Evolutionary conservation across 2,888 invertebrate species (phyloP), one percentile per base, ranked within the genome.

Genomic region (Chaetogeoica ovagalla): DNA sequence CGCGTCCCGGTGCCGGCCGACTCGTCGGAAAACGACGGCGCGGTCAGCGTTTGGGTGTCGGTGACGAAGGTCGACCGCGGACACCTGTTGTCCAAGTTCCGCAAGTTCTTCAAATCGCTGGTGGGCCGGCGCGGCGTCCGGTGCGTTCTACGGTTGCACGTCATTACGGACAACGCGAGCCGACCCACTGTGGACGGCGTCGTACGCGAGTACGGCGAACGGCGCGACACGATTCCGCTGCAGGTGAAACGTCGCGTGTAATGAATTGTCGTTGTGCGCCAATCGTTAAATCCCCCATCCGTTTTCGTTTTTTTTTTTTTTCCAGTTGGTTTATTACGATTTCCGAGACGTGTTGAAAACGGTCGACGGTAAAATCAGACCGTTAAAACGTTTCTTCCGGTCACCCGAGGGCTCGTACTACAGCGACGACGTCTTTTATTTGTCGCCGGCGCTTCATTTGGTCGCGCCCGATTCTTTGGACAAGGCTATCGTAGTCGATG

Each of bases 361-460:
- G 83, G 88, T 92, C 77, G 87, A 89, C 79, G 90, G 90, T 84
- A 89, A 92, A 83, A 90, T 93, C 6, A 86, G 88, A 48, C 88
- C 89, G 39, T 90, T 94, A 90, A 91, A 91, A 83, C 90, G 90
- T 11, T 90, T 90, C 85, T 94, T 94, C 86, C 88, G 86, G 82
- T 86, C 86, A 82, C 86, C 86, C 81, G 86, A 86, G 15, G 91
- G 91, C 77, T 89, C 91, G 6, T 94, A 94, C 85, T 94, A 93
- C 85, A 91, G 91, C 83, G 92, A 93, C 86, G 91, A 92, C 1
- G 86, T 94, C 39, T 94, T 94, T 86, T 94, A 92, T 85, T 86
- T 94, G 48, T 94, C 94, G 0, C 87, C 93, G 72, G 92, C 91
- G 2, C 85, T 94, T 43, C 91, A 93, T 85, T 88, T 89, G 84